Percentiles rank a stretch among this genome's conserved stretches.
Conservation (phyloP, 2,113 vertebrate species). For the Ceyx cyanopectus region DNA sequence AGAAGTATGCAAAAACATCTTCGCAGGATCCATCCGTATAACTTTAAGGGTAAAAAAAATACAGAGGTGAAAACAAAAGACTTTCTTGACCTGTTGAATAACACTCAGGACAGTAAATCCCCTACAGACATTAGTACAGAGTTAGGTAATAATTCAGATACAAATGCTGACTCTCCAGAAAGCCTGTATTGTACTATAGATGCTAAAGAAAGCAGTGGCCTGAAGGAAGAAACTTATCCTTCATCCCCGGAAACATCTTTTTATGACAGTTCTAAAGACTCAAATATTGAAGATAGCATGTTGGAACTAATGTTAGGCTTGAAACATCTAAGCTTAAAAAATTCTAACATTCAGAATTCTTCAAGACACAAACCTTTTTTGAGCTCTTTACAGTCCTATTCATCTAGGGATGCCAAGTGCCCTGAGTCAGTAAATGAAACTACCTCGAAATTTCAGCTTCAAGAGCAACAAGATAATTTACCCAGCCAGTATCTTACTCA, state of each 20-base stretch:
- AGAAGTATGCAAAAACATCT: slow-evolving; percentile 89
- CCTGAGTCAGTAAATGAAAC: slow-evolving; percentile 66
- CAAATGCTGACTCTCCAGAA: slow-evolving; percentile 74
- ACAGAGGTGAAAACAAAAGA: slow-evolving; percentile 76
- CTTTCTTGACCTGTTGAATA: slow-evolving; percentile 25
- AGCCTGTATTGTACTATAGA: slow-evolving; percentile 46
- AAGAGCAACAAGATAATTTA: slow-evolving; percentile 73
- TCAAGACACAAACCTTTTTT: slow-evolving; percentile 69
- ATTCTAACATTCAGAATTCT: slow-evolving; percentile 72
- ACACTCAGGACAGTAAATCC: slow-evolving; percentile 52
- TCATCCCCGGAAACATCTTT: slow-evolving; percentile 75
- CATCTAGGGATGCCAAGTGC: slow-evolving; percentile 77
- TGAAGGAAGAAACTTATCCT: slow-evolving; percentile 69
- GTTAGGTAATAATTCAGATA: slow-evolving; percentile 72
- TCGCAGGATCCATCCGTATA: slow-evolving; percentile 85
- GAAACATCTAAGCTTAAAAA: slow-evolving; percentile 89
- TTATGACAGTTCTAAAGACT: slow-evolving; percentile 70
- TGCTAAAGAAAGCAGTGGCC: slow-evolving; percentile 55
- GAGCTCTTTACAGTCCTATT: slow-evolving; percentile 73
- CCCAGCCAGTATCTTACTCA: slow-evolving; percentile 81
- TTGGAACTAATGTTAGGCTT: slow-evolving; percentile 89
- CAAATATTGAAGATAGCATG: slow-evolving; percentile 80
- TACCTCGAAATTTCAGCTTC: slow-evolving; percentile 75
- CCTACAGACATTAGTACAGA: slow-evolving; percentile 66
- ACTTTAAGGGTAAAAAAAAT: slow-evolving; percentile 84